A percentile compares a stretch with the other conserved stretches of the same genome.
These are phyloP conservation scores for Rhombomys opimus DNA, from an alignment of 2,113 vertebrate genomes.

Conservation along the genomic window DNA sequence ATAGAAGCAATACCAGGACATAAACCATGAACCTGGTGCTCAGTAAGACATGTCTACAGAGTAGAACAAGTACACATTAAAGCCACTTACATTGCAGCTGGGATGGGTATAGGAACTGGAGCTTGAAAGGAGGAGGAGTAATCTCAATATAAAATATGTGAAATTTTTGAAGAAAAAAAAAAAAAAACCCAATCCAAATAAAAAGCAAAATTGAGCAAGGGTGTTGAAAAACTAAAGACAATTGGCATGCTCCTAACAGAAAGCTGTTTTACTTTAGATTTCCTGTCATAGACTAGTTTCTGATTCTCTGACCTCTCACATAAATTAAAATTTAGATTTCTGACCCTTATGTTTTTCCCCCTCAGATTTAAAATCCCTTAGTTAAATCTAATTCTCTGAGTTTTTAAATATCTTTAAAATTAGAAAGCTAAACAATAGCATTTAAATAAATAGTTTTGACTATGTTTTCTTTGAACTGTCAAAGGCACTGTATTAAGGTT, in stretches of 20 bases:
- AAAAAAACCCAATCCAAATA: background rate
- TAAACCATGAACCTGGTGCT: background rate
- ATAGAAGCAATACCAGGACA: background rate
- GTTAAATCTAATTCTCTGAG: slow-evolving; percentile 6
- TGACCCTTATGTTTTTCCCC: background rate
- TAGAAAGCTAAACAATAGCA: slow-evolving; percentile 5
- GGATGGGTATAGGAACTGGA: background rate
- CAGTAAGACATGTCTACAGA: background rate
- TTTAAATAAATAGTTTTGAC: background rate
- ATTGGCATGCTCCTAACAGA: background rate
- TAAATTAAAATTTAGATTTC: slow-evolving; percentile 26
- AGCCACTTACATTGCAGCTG: background rate
- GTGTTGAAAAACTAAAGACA: background rate
- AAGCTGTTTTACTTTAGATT: background rate
- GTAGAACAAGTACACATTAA: background rate
- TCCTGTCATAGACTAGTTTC: background rate
- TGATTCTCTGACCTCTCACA: background rate
- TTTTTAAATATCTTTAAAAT: slow-evolving; percentile 34
- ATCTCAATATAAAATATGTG: background rate
- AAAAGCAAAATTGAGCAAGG: background rate
- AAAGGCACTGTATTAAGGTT: background rate
- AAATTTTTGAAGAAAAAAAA: background rate
- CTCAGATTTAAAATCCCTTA: slow-evolving; percentile 37
- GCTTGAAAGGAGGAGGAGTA: background rate
- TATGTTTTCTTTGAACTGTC: background rate